These are phyloP conservation scores for Tyrophagus putrescentiae DNA, from an alignment of 1,140 invertebrate genomes.

Conservation along the genomic window DNA sequence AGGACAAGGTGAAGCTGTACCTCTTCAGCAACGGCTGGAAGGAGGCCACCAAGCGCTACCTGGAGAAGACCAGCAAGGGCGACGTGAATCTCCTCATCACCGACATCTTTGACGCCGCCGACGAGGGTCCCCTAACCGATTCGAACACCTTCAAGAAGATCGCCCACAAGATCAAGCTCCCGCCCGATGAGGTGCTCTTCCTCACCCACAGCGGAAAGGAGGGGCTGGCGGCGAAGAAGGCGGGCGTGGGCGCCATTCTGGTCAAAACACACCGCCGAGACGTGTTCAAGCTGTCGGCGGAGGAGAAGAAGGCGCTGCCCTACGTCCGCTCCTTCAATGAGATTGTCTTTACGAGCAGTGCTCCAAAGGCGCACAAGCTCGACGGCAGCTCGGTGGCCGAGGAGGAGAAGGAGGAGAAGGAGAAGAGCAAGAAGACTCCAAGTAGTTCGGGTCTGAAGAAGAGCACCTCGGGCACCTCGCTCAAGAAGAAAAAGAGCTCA, in stretches of 20 bases:
- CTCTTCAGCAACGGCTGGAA: constrained; percentile 21
- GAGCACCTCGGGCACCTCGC: too few species aligned
- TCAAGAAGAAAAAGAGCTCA: too few species aligned
- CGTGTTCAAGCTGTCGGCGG: background rate
- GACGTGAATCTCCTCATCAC: constrained; percentile 19
- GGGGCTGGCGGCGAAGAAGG: constrained; percentile 17
- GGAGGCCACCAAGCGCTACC: constrained; percentile 12
- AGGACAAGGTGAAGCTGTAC: constrained; percentile 17
- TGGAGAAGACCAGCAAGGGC: constrained; percentile 19
- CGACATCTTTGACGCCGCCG: constrained; percentile 20
- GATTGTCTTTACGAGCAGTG: too few species aligned
- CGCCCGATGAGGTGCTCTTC: constrained; percentile 20
- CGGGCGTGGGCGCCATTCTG: constrained; percentile 8
- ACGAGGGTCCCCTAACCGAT: constrained; percentile 10
- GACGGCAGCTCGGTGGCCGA: too few species aligned
- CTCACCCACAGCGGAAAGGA: constrained; percentile 16
- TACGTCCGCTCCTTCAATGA: too few species aligned
- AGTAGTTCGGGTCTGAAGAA: too few species aligned
- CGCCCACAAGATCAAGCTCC: background rate
- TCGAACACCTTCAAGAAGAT: constrained; percentile 12
- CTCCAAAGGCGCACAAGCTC: too few species aligned
- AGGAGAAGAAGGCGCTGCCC: constrained; percentile 15
- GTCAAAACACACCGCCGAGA: constrained; percentile 20
- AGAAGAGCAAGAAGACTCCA: too few species aligned
- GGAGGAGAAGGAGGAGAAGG: too few species aligned